Base-by-base conservation (phyloP, 2,797 vertebrate species). In the Aeoliscus strigatus region DNA sequence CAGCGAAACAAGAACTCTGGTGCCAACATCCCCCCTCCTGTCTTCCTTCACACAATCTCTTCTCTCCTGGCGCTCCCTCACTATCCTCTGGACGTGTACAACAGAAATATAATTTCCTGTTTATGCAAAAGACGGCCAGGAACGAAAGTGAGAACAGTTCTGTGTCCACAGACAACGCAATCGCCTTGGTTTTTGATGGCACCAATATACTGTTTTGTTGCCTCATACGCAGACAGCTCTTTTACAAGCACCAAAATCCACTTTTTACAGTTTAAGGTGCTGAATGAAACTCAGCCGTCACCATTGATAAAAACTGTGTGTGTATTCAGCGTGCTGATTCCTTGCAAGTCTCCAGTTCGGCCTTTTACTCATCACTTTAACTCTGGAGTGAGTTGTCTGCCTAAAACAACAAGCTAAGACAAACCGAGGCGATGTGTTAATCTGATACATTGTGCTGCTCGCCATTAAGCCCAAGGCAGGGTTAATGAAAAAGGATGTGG, bases 391-490 rank as follows among this genome's bases (percentile, higher is more conserved):
- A 42, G 31, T 27, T 4, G 26, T 47, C 54, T 65, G 69, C 68
- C 70, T 44, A 67, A 38, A 39, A 60, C 80, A 84, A 79, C 63
- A 76, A 65, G 52, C 62, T 44, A 61, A 74, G 14, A 59, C 73
- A 60, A 77, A 70, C 67, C 31, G 46, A 67, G 60, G 45, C 60
- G 32, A 50, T 45, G 43, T 56, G 59, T 33, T 72, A 70, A 67
- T 55, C 53, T 61, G 65, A 56, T 10, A 11, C n/a, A n/a, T n/a
- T n/a, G 42, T 38, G 55, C 41, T 7, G 27, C 27, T 42, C 61
- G 56, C 60, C 40, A 56, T 66, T 48, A 66, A 45, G 30, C 56
- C 39, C 1, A 27, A 49, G 51, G 60, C 63, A 5, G 41, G 23
- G 37, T 62, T 66, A 71, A 70, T 64, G 50, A 71, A 61, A 73